Base-by-base conservation (phyloP, 1,140 invertebrate species). In the Temnothorax nylanderi region DNA sequence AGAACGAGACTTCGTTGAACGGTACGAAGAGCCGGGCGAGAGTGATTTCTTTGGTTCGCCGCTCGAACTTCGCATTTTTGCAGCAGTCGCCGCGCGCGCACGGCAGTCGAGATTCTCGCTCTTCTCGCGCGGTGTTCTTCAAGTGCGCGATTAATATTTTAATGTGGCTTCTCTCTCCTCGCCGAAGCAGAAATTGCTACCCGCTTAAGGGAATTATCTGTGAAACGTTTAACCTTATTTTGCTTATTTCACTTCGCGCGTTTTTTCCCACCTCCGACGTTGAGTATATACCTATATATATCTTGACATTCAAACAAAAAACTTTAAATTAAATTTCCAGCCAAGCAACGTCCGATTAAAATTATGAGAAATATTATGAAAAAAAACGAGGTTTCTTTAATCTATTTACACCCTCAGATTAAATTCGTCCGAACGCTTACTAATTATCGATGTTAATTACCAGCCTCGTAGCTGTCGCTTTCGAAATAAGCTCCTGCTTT, bases 11-110 rank as follows among this genome's bases (percentile, higher is more conserved):
- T 64, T 85, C 21, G 65, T 81, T 71, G 58, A 60, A 71, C 56
- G 72, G 76, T 44, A 84, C 58, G 60, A 41, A 37, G 77, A 54
- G 62, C 72, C 21, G 49, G 76, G 54, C 32, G 78, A 76, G 92
- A 93, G 92, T 93, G 93, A 94, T 94, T 94, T 94, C 92, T 93
- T 92, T 87, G 88, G 88, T 91, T 44, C 67, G 81, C 76, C 80
- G 71, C 88, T 86, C 85, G 51, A 88, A 92, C 88, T 92, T 90
- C 62, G 80, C 90, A 88, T 91, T 91, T 92, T 91, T 75, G 65
- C 88, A 51, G 82, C 60, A 67, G 49, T 26, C 16, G 26, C n/a
- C 44, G n/a, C 69, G 26, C 32, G 26, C 26, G 13, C 44, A 8
- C 37, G 47, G 77, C 37, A 47, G 26, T 60, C n/a, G 54, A 74